Base-by-base conservation (phyloP, 2,113 vertebrate genomes). In the Forbesichthys agassizii region DNA sequence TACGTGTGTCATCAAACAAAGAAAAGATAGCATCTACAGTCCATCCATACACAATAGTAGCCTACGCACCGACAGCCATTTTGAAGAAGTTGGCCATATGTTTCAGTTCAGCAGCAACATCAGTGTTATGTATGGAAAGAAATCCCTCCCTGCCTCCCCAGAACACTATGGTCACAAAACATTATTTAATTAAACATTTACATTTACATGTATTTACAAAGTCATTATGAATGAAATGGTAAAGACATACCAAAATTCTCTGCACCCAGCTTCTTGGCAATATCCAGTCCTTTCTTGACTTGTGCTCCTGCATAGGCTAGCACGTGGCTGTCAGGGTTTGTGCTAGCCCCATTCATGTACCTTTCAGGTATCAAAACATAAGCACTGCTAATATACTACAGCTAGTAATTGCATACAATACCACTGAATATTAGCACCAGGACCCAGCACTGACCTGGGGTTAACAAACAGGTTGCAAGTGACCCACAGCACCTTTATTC, bases 401-500 rank as follows among this genome's bases (percentile, higher is more conserved):
- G 55, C 13, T 27, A 9, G 16, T 57, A 9, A 33, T 33, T 33
- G 3, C 11, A 33, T 33, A 59, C 57, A 11, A 2, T 33, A 33
- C 4, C 3, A 59, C 6, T 16, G 4, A 8, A n/a, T 54, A 5
- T 54, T 54, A 54, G 4, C 53, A 11, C 6, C 11, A 14, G 33
- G 27, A 33, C 48, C 10, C 53, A 36, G 33, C 11, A 61, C 71
- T 71, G 58, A 90, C 89, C 88, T 85, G 53, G 71, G 78, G 69
- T 92, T 82, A 57, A 86, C 79, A 57, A 91, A 92, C 60, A 92
- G 87, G 80, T 92, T 91, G 75, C 90, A 91, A 63, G 89, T 90
- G 66, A 90, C 78, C 91, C 89, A 91, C 71, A 92, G 84, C 61
- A 91, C 89, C 70, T 85, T 88, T 66, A 92, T 67, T 42, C 90